Evolutionary conservation across 2,113 vertebrate species (phyloP), one percentile per base, ranked within the genome.

Genomic region (Triplophysa dalaica): DNA sequence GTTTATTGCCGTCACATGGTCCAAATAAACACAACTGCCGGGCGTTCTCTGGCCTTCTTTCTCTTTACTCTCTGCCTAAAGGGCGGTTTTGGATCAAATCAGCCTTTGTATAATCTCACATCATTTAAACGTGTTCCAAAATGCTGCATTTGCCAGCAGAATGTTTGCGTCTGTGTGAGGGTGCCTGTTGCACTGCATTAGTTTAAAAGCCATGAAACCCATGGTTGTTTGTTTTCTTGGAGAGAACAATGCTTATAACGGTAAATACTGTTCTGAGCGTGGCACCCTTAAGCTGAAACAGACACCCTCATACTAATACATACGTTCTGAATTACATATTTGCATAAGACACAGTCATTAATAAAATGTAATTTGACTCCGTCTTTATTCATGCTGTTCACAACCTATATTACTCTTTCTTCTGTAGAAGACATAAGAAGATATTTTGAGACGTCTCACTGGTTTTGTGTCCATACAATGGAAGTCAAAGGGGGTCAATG

Each of bases 1-100:
- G 76, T 75, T 81, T 78, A 78, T 78, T 70, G 38, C 16, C 41
- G 13, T 81, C 75, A 78, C 75, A 75, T 75, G 75, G 77, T 81
- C 33, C 12, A 45, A 58, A 78, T 84, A 84, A 84, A 75, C 60
- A 61, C 64, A 69, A 66, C 69, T 54, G 50, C 52, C 1, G 22
- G 60, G 62, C 58, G n/a, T 74, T 74, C 77, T 74, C 61, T 48
- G 33, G 43, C 68, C 77, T 12, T 16, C 8, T 21, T 45, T 73
- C 62, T 69, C 69, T 81, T 82, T 79, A 22, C 22, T 63, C 75
- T 83, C 26, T 10, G 74, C 33, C 74, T 85, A 64, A 81, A 85
- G 77, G 83, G 69, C 75, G 58, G 58, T 81, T 79, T 69, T 65
- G n/a, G 65, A 82, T 85, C 83, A 85, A 84, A 85, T 79, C 83